These are phyloP conservation scores for Monodelphis domestica DNA, from an alignment of 2,797 vertebrate species.

Conservation along the genomic window DNA sequence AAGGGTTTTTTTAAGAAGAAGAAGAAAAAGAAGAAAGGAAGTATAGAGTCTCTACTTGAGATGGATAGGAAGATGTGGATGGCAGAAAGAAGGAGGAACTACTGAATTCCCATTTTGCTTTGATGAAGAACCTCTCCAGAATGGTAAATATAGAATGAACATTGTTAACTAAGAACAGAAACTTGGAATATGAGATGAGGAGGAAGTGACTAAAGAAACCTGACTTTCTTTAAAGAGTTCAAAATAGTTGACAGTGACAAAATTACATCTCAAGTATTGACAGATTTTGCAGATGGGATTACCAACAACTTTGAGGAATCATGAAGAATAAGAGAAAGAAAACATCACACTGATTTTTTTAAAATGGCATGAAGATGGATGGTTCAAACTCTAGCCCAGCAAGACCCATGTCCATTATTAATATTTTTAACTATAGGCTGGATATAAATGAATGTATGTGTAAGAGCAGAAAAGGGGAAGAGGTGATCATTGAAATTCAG, in stretches of 20 bases:
- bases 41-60: not conserved
- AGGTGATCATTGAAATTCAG: not conserved
- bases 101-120: not conserved
- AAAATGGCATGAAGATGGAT: not conserved
- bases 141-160: not conserved
- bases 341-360: not conserved
- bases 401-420: not conserved
- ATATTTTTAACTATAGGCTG: not conserved
- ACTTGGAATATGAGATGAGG: not conserved
- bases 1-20: not conserved
- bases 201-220: rapidly evolving
- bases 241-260: not conserved
- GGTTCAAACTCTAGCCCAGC: not conserved
- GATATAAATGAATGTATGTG: not conserved
- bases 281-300: not conserved
- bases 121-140: not conserved
- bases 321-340: not conserved
- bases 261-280: not conserved
- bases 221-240: not conserved
- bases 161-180: not conserved
- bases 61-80: not conserved
- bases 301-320: not conserved
- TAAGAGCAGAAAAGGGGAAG: not conserved
- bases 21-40: not conserved
- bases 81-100: too few relatives aligned